Evolutionary conservation across 2,888 invertebrate species (phyloP).

Genomic region (Pegoplata infirma): DNA sequence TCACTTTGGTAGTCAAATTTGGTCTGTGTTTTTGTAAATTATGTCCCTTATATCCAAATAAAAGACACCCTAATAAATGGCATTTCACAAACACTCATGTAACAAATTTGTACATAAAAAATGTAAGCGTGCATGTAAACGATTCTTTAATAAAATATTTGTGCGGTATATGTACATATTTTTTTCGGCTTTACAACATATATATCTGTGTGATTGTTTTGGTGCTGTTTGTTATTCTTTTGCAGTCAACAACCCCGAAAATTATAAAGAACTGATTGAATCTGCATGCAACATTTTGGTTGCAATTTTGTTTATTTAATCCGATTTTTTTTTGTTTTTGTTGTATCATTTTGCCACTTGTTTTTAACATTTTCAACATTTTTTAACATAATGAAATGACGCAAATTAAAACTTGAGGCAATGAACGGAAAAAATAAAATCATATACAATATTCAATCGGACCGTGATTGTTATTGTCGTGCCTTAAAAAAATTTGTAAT

Average conservation of each 20-base stretch:
- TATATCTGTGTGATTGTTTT: constrained; percentile 36
- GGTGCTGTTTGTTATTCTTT: constrained; percentile 27
- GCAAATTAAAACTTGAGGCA: constrained; percentile 53
- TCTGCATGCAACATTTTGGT: constrained; percentile 51
- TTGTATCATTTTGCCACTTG: not conserved
- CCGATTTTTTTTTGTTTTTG: not conserved
- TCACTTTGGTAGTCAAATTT: too few relatives aligned
- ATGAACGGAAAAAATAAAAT: constrained; percentile 13
- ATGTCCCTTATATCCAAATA: too few relatives aligned
- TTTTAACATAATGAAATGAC: constrained; percentile 47
- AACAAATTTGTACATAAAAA: too few relatives aligned
- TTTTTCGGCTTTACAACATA: not conserved
- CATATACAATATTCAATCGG: constrained; percentile 37
- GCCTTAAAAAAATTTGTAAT: too few relatives aligned
- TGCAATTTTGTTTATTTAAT: constrained; percentile 52
- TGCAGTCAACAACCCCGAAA: constrained; percentile 58
- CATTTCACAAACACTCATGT: too few relatives aligned
- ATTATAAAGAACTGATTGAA: constrained; percentile 56
- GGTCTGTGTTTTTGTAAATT: too few relatives aligned
- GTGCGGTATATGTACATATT: constrained; percentile 3
- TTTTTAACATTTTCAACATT: constrained; percentile 33
- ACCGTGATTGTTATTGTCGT: constrained; percentile 21
- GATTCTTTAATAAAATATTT: constrained; percentile 5
- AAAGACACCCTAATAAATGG: too few relatives aligned
- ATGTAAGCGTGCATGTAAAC: constrained; percentile 24